Evolutionary conservation across 2,888 invertebrate species (phyloP).

Genomic region (Eupithecia pulchellata): DNA sequence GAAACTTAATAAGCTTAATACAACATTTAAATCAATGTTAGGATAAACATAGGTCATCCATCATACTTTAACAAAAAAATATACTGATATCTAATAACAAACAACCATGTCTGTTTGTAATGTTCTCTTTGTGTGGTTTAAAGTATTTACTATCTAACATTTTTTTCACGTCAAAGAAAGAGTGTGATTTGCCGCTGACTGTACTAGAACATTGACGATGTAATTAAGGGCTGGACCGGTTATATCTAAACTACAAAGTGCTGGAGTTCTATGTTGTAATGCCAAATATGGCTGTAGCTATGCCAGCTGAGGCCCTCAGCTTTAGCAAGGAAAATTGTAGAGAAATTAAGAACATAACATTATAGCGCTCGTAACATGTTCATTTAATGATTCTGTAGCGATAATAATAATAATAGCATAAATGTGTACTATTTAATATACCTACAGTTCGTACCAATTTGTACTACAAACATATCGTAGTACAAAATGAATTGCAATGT

Average conservation of each 20-base stretch:
- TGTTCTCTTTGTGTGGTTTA: no score
- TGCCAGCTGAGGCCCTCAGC: constrained; percentile 9
- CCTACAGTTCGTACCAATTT: not conserved
- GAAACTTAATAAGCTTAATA: not conserved
- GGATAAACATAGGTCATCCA: not conserved
- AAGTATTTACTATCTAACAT: no score
- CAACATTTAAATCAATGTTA: not conserved
- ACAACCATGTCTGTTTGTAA: no score
- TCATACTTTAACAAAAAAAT: not conserved
- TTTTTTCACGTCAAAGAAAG: not conserved
- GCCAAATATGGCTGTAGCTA: constrained; percentile 17
- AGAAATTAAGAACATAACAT: constrained; percentile 4
- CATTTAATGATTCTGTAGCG: not conserved
- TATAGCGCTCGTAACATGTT: not conserved
- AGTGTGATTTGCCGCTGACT: constrained; percentile 4
- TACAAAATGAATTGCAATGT: not conserved
- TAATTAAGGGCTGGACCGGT: constrained; percentile 61
- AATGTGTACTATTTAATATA: not conserved
- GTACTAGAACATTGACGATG: constrained; percentile 47
- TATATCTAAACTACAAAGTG: constrained; percentile 35
- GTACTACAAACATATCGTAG: no score
- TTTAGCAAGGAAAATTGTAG: constrained; percentile 6
- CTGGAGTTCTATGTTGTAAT: constrained; percentile 22
- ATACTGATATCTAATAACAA: not conserved
- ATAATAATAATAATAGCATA: not conserved